Base-by-base conservation (phyloP, 37 sponge, comb jelly and placozoan genomes). In the Axinella damicornis region DNA sequence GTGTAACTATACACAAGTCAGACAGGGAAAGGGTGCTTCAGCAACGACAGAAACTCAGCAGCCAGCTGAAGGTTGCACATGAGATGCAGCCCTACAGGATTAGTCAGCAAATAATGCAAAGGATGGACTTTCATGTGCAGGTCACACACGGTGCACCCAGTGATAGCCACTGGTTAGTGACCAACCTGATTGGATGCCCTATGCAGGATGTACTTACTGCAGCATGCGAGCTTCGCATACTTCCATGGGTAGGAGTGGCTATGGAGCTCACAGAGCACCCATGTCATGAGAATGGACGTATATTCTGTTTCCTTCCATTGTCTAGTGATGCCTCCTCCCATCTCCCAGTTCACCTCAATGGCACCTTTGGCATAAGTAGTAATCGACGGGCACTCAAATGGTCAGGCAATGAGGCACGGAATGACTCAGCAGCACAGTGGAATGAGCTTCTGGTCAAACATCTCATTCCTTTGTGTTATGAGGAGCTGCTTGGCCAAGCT, bases 261-360 rank as follows among this genome's bases (percentile, higher is more conserved):
- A 22, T 85, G 20, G 81, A 84, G 33, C 22, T 80, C 28, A n/a
- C 35, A 46, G 46, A 46, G 46, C 46, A 46, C 46, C 46, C 46
- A 46, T 46, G 46, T 9, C 46, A 64, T 52, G 62, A 37, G 2
- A 55, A 36, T 33, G 87, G 87, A 57, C 77, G 87, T 2, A 56
- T 91, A 53, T 91, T 91, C 57, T 91, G 87, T 36, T 91, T 81
- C 41, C 92, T 91, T 75, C 87, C 92, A 16, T 30, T 91, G 62
- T 82, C 92, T 21, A 28, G 9, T 21, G 90, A 89, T 15, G 35
- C 65, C 13, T 11, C 31, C n/a, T 73, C 87, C 32, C 66, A 58
- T 27, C 58, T 91, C 17, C 87, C 92, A 32, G 81, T 86, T 21
- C 94, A 90, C 30, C 81, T 94, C 27, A 86, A 94, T 79, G 94